A percentile compares a stretch with the other conserved stretches of the same genome.
phyloP scores from a whole-genome alignment of 2,113 vertebrate genomes.

The Tricholaema leucomelas region DNA sequence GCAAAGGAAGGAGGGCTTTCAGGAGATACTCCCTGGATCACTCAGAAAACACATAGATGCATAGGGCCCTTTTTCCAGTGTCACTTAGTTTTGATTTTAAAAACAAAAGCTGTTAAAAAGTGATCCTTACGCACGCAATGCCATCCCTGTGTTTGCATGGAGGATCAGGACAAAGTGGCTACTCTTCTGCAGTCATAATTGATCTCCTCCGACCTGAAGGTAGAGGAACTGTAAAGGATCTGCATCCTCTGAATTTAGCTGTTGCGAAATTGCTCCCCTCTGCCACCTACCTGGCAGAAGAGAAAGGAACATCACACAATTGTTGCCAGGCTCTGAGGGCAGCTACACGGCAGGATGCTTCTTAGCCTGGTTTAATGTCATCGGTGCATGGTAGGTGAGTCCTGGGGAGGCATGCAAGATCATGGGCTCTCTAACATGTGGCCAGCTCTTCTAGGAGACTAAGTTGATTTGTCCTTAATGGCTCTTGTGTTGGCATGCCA shows the following conservation, averaged over 20 bases:
- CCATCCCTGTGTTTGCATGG: not conserved
- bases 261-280: not conserved
- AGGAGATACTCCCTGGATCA: not conserved
- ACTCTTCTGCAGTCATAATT: not conserved
- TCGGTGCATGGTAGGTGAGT: not conserved
- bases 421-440: not conserved
- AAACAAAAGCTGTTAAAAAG: too few relatives aligned
- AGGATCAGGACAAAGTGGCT: not conserved
- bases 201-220: not conserved
- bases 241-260: rapidly evolving
- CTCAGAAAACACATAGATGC: not conserved
- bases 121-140: rapidly evolving
- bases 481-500: not conserved
- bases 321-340: not conserved
- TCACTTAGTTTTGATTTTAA: not conserved
- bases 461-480: not conserved
- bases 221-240: not conserved
- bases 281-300: constrained; percentile 24
- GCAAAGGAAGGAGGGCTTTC: not conserved
- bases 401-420: not conserved
- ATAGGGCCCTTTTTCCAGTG: not conserved
- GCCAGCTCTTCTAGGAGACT: not conserved
- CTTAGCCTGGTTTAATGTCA: not conserved
- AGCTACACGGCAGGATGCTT: rapidly evolving
- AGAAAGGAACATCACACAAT: not conserved